A percentile compares a stretch with the other conserved stretches of the same genome.
These are phyloP conservation scores for Cordilura impudica DNA, from an alignment of 2,888 invertebrate genomes.

Conservation along the genomic window DNA sequence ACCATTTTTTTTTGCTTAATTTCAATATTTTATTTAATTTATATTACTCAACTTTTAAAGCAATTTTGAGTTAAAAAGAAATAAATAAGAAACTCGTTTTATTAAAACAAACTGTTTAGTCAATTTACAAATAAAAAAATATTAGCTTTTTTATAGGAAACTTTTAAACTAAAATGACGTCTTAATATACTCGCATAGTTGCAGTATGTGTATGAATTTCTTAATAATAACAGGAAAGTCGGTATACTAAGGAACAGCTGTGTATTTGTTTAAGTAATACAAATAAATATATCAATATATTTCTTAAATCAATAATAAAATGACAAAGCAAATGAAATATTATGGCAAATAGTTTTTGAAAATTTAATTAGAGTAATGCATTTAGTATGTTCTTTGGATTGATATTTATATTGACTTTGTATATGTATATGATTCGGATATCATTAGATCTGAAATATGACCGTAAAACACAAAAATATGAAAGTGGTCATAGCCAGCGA, in stretches of 20 bases:
- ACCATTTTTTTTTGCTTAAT: constrained; percentile 8
- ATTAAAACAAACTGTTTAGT: not conserved
- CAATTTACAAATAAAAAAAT: not conserved
- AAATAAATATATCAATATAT: not conserved
- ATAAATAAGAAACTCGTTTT: not conserved
- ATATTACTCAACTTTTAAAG: not conserved
- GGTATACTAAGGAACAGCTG: not conserved
- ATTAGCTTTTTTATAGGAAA: not conserved
- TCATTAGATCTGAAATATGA: too few species aligned
- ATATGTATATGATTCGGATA: too few species aligned
- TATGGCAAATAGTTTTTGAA: too few species aligned
- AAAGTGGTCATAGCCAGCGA: too few species aligned
- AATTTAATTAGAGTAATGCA: too few species aligned
- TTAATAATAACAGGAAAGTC: not conserved
- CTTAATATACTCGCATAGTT: not conserved
- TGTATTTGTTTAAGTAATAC: not conserved
- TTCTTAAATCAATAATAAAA: constrained; percentile 18
- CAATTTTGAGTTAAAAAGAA: not conserved
- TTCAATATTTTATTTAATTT: not conserved
- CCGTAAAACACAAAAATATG: too few species aligned
- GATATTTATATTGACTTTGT: too few species aligned
- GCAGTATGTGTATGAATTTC: not conserved
- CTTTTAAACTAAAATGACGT: not conserved
- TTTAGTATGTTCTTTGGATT: too few species aligned
- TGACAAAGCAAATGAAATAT: not conserved